Evolutionary conservation across 1,140 invertebrate genomes (phyloP), one percentile per base, ranked within the genome.

Genomic region (Chelonus insularis): DNA sequence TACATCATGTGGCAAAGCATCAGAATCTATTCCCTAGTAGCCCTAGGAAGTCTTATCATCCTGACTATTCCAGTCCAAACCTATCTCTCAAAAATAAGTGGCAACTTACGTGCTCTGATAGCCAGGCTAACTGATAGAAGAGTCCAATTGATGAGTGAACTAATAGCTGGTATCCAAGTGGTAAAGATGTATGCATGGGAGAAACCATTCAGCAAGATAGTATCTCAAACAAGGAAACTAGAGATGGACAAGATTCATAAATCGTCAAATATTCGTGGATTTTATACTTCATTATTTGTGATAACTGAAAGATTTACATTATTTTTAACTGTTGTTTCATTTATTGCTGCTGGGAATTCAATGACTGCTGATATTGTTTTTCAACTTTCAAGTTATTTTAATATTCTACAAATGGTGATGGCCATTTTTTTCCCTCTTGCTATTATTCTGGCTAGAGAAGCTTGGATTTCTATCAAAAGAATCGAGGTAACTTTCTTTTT

Each of bases 111-210:
- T 8, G 65, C 78, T 8, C 73, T 80, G 65, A 87, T 87, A 1
- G 88, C 89, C 0, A 63, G 68, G 16, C 65, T 85, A 4, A 91
- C 90, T 0, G 92, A 94, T 75, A 83, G 85, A 37, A 76, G 92
- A 55, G 86, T 94, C 8, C 85, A 89, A 39, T 74, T 91, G n/a
- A 93, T 93, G 90, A 91, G 87, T 68, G 91, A 94, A 80, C 84
- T 94, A 14, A 84, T 93, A 18, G 73, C 82, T 52, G 88, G 87
- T 36, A 88, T 89, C 63, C 84, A 88, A 76, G 86, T 93, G 0
- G 89, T 94, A 14, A 93, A 93, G 80, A 92, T 93, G 89, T 91
- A 91, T 66, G 86, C 88, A 1, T 91, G 89, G 89, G 89, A 91
- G 68, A 85, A 84, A 59, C 87, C 89, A 2, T 90, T 91, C 57